Percentiles rank a stretch among this genome's conserved stretches.
Evolutionary conservation across 1,140 invertebrate species (phyloP).

Genomic region (Steinernema khuongi): DNA sequence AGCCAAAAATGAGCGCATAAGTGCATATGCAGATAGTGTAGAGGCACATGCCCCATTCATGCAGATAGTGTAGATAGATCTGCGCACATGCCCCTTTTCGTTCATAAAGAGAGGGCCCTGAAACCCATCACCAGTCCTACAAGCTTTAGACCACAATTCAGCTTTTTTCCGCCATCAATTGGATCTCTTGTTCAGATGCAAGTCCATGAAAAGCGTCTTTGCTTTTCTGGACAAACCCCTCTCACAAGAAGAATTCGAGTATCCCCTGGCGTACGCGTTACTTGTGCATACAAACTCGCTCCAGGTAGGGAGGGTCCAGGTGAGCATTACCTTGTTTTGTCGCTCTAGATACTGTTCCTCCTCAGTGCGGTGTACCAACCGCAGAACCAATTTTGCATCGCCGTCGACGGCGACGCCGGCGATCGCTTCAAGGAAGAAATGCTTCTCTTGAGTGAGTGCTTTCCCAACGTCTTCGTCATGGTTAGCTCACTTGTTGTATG

Average conservation of each 20-base stretch:
- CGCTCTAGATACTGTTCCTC: constrained; percentile 34
- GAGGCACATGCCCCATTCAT: too few relatives aligned
- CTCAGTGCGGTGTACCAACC: constrained; percentile 48
- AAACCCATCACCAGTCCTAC: too few relatives aligned
- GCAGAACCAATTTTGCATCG: constrained; percentile 51
- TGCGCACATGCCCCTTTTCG: too few relatives aligned
- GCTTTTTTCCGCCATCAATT: too few relatives aligned
- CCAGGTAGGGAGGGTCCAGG: neutral
- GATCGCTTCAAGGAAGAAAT: constrained; percentile 41
- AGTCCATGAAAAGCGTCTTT: neutral
- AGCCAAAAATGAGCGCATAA: too few relatives aligned
- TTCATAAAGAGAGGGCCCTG: too few relatives aligned
- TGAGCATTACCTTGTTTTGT: neutral
- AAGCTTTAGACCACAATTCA: too few relatives aligned
- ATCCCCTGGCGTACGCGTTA: neutral
- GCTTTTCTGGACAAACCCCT: neutral
- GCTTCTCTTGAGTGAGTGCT: constrained; percentile 37
- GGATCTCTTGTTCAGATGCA: neutral
- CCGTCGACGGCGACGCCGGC: constrained; percentile 40
- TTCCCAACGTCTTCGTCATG: constrained; percentile 49
- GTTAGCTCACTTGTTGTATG: constrained; percentile 22
- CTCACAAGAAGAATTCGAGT: neutral
- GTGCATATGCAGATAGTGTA: too few relatives aligned
- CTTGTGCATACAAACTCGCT: neutral
- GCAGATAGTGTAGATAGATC: too few relatives aligned